Base-by-base conservation (phyloP, 2,113 vertebrate species). In the Polypterus bichir region DNA sequence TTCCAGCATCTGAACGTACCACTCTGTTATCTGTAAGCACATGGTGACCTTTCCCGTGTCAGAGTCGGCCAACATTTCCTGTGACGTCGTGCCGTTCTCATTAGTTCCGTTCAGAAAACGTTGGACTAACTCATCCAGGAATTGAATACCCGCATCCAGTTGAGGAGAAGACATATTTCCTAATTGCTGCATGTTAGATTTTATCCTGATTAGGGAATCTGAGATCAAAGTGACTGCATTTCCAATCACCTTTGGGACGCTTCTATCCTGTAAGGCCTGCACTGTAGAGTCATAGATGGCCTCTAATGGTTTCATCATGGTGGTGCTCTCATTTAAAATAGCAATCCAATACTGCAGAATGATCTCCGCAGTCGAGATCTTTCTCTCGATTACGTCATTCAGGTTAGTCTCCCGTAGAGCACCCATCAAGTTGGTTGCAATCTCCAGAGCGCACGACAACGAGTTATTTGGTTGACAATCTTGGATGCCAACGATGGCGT, bases 1-100 rank as follows among this genome's bases (percentile, higher is more conserved):
- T 67, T 76, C 72, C 59, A 86, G 61, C 10, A 62, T 77, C 47
- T 60, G 68, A 62, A 88, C 64, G 69, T 86, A 86, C 82, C 82
- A 86, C 44, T 72, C 7, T 5, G 69, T 55, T 10, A 84, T 73
- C 9, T 78, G 62, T 46, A 74, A 51, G 60, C 74, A 77, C 0
- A 70, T 59, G 10, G 53, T 64, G 55, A 68, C 64, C 52, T 75
- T 46, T 0, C 51, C 2, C 1, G 46, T 68, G 48, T 46, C 84
- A 5, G 4, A 53, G 0, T 3, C 47, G 59, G 68, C 52, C 47
- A 69, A 46, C 45, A 72, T 74, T n/a, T 52, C 46, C 47, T 84
- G 74, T 7, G 51, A 8, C 1, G 66, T 66, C 7, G 49, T 60
- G n/a, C 63, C 48, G 4, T 71, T 66, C 44, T 74, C 76, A 46